phyloP scores from a whole-genome alignment of 2,888 invertebrate genomes.

The Julus scandinavius region DNA sequence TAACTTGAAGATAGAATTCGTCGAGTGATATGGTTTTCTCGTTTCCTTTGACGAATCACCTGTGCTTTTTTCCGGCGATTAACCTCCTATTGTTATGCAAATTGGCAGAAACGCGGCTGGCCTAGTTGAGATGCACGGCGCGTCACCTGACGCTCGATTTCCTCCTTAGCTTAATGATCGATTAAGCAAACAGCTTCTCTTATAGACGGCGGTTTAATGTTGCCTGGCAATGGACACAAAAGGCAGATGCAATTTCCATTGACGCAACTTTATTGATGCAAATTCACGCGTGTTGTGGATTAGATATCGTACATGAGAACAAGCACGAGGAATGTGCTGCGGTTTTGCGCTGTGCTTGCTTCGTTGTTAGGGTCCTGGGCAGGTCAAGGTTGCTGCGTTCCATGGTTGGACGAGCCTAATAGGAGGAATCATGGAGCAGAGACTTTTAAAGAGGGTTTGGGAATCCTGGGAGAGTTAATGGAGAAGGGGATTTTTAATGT shows the following conservation, averaged over 20 bases:
- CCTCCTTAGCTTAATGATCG: neutral
- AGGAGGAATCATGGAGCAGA: too few species aligned
- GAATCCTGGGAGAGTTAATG: too few species aligned
- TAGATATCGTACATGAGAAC: neutral
- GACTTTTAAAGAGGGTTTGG: too few species aligned
- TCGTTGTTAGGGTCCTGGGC: neutral
- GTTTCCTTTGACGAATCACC: neutral
- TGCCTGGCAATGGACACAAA: neutral
- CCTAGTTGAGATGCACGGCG: neutral
- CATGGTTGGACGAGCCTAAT: too few species aligned
- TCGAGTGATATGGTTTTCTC: neutral
- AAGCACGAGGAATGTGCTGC: neutral
- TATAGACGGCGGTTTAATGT: neutral
- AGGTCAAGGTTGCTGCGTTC: neutral
- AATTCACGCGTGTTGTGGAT: constrained; percentile 1
- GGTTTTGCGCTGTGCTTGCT: neutral
- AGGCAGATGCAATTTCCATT: neutral
- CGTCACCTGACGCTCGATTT: neutral
- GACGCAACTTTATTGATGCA: neutral
- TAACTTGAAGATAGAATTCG: too few species aligned
- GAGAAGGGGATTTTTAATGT: too few species aligned
- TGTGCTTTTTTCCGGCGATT: neutral
- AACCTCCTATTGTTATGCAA: neutral
- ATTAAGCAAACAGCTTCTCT: neutral
- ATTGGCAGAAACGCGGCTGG: neutral